Conservation (phyloP, 2,113 vertebrate species). For the Meriones unguiculatus region DNA sequence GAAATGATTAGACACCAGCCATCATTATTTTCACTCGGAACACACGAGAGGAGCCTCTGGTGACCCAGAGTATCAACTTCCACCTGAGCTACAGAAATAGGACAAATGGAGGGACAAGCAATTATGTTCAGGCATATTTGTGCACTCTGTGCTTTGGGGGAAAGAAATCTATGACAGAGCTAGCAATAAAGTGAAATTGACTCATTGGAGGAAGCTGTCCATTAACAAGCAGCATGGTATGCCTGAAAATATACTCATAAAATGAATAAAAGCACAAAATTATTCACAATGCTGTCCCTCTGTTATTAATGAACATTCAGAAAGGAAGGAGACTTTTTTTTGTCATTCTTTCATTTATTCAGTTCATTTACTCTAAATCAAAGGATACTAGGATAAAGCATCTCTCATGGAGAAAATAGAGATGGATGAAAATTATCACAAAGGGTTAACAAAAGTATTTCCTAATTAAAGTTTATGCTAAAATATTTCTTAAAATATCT, state of each 20-base stretch:
- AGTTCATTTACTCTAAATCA: not conserved
- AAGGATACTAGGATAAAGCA: not conserved
- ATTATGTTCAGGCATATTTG: not conserved
- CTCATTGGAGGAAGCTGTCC: not conserved
- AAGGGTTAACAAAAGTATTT: not conserved
- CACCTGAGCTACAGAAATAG: constrained; percentile 1
- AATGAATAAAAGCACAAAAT: not conserved
- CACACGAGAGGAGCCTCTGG: not conserved
- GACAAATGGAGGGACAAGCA: not conserved
- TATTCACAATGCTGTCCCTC: not conserved
- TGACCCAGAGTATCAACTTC: not conserved
- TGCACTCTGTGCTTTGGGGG: too few species aligned
- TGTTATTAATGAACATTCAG: not conserved
- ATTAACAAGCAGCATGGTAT: not conserved
- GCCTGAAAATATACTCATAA: not conserved
- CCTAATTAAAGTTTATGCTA: not conserved
- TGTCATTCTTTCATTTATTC: not conserved
- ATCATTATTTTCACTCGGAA: constrained; percentile 18
- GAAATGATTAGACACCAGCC: not conserved
- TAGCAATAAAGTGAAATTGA: not conserved
- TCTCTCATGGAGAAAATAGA: not conserved
- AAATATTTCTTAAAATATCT: not conserved
- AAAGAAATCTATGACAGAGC: not conserved
- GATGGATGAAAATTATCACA: not conserved
- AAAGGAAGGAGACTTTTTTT: not conserved